These are phyloP conservation scores for Rhagonycha lutea DNA, from an alignment of 2,888 invertebrate species.

Conservation along the genomic window DNA sequence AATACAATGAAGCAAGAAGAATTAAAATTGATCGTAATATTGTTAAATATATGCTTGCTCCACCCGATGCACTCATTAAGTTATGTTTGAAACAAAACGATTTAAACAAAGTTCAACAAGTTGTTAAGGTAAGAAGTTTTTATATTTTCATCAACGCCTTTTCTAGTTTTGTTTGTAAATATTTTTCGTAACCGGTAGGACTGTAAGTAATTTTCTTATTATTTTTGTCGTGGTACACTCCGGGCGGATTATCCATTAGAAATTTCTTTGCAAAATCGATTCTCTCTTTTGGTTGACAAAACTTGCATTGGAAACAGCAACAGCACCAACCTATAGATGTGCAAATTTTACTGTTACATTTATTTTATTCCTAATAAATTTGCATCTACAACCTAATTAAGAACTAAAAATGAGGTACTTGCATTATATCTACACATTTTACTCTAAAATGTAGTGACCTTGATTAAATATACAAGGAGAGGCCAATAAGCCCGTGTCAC, in stretches of 20 bases:
- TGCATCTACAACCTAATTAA: no score
- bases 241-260: constrained; percentile 62
- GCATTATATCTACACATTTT: no score
- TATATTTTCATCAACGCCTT: constrained; percentile 61
- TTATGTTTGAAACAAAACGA: constrained; percentile 76
- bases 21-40: constrained; percentile 56
- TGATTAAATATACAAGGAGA: no score
- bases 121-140: constrained; percentile 71
- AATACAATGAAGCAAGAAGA: constrained; percentile 58
- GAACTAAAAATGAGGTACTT: no score
- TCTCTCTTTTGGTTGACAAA: constrained; percentile 60
- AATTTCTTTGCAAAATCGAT: constrained; percentile 63
- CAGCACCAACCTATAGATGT: constrained; percentile 63
- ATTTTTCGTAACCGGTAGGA: constrained; percentile 61
- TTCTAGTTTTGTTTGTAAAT: constrained; percentile 62
- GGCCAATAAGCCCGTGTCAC: no score
- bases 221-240: constrained; percentile 54
- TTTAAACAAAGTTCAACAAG: constrained; percentile 75
- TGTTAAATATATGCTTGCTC: constrained; percentile 72
- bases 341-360: background rate
- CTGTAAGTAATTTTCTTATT: constrained; percentile 55
- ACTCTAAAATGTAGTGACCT: no score
- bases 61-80: constrained; percentile 75
- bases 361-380: background rate
- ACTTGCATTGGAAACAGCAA: constrained; percentile 60